These are phyloP conservation scores for Gymnocephalus cernua DNA, from an alignment of 2,113 vertebrate genomes.

Conservation along the genomic window DNA sequence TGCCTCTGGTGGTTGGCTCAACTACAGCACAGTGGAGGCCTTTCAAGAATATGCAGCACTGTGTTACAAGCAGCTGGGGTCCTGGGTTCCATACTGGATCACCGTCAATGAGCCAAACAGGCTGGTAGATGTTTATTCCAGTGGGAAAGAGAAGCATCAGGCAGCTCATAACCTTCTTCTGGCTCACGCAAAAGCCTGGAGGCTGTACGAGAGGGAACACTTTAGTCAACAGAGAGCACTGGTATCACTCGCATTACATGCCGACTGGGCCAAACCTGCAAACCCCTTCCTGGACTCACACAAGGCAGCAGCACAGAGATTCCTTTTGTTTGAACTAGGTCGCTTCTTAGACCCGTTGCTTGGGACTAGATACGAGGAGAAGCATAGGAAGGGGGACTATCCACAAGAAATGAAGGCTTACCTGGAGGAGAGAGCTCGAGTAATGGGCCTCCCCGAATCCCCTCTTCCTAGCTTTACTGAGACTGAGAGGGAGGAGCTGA, in stretches of 20 bases:
- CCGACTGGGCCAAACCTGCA: slow-evolving; percentile 94
- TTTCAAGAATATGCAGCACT: slow-evolving; percentile 89
- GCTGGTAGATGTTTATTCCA: slow-evolving; percentile 85
- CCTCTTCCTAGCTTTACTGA: slow-evolving; percentile 86
- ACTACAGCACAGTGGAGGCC: slow-evolving; percentile 83
- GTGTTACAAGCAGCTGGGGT: slow-evolving; percentile 91
- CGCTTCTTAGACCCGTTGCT: slow-evolving; percentile 93
- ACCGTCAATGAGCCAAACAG: slow-evolving; percentile 96
- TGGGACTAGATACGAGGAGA: slow-evolving; percentile 80
- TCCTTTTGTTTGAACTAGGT: slow-evolving; percentile 93
- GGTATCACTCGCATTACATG: slow-evolving; percentile 91
- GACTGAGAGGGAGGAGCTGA: slow-evolving; percentile 84
- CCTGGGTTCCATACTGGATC: slow-evolving; percentile 92
- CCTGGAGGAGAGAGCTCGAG: slow-evolving; percentile 75
- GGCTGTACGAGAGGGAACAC: slow-evolving; percentile 83
- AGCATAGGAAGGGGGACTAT: slow-evolving; percentile 84
- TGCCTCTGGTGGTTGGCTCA: slow-evolving; percentile 90
- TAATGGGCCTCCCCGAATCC: slow-evolving; percentile 74
- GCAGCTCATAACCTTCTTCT: slow-evolving; percentile 91
- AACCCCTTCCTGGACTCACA: slow-evolving; percentile 90
- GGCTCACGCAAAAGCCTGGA: slow-evolving; percentile 92
- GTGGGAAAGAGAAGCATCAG: slow-evolving; percentile 81
- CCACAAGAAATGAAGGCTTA: slow-evolving; percentile 86
- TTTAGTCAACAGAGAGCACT: slow-evolving; percentile 79
- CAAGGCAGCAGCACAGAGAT: slow-evolving; percentile 84